Evolutionary conservation across 1,140 invertebrate species (phyloP).

Genomic region (Danaus melanippus): DNA sequence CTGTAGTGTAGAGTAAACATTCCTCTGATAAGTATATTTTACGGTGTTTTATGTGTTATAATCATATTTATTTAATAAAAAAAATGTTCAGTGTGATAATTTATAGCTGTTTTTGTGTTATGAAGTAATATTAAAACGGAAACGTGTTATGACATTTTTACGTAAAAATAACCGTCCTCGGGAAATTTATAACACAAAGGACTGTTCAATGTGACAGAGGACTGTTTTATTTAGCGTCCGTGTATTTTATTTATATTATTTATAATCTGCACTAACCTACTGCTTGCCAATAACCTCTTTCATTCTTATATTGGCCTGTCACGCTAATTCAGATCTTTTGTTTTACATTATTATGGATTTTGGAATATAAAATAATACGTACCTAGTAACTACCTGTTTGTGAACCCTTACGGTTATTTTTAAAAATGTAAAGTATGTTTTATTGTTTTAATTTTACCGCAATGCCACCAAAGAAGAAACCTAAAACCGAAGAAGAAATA

Average conservation of each 20-base stretch:
- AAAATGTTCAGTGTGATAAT: neutral
- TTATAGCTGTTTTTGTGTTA: conserved; percentile 1
- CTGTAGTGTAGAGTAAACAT: no score
- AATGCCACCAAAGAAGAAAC: conserved; percentile 5
- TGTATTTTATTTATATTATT: conserved; percentile 6
- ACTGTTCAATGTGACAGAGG: conserved; percentile 11
- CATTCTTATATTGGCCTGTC: conserved; percentile 4
- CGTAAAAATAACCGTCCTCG: neutral
- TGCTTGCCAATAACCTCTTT: conserved; percentile 3
- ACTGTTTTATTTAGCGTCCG: conserved; percentile 10
- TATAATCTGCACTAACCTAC: conserved; percentile 2
- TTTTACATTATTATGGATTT: conserved; percentile 2
- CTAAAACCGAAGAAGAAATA: conserved; percentile 7
- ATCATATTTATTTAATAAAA: no score
- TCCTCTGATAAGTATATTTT: no score
- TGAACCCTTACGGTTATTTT: no score
- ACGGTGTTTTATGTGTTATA: no score
- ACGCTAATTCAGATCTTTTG: conserved; percentile 5
- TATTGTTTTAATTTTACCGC: conserved; percentile 2
- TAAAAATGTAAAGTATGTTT: no score
- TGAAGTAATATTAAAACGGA: conserved; percentile 1
- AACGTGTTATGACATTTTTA: neutral
- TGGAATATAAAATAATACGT: conserved; percentile 1
- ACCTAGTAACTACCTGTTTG: conserved; percentile 1
- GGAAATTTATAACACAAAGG: conserved; percentile 4